These are phyloP conservation scores for Mixornis gularis DNA, from an alignment of 2,113 vertebrate species.

Conservation along the genomic window DNA sequence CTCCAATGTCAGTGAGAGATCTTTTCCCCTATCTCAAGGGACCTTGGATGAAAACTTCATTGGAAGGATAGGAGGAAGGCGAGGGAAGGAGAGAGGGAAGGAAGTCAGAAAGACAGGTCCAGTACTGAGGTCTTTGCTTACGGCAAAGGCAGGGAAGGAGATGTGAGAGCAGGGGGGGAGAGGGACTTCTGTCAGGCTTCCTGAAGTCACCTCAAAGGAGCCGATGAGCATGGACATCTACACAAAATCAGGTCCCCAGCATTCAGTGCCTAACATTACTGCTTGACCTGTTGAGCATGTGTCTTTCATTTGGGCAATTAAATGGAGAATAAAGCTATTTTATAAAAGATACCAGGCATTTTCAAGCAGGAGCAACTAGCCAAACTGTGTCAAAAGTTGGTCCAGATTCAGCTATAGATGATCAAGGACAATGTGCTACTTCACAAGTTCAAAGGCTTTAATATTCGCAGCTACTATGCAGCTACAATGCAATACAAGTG, in stretches of 20 bases:
- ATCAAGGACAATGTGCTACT: slow-evolving; percentile 37
- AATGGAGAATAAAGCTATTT: neutral
- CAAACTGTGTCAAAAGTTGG: neutral
- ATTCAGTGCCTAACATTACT: neutral
- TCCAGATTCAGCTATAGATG: slow-evolving; percentile 22
- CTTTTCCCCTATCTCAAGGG: neutral
- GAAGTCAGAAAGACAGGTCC: neutral
- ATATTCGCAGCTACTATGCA: slow-evolving; percentile 7
- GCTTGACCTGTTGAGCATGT: neutral
- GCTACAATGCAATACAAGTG: slow-evolving; percentile 31
- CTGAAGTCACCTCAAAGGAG: neutral
- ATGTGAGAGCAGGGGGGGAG: neutral
- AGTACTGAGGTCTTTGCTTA: neutral
- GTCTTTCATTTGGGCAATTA: neutral
- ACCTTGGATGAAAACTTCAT: neutral
- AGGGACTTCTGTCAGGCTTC: neutral
- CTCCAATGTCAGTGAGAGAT: neutral
- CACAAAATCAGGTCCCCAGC: neutral
- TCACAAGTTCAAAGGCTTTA: slow-evolving; percentile 48
- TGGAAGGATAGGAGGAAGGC: neutral
- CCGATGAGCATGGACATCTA: neutral
- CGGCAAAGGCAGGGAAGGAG: neutral
- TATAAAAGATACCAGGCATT: neutral
- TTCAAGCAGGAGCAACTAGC: neutral
- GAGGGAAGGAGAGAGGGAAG: neutral